Percentiles rank a stretch among this genome's conserved stretches.
phyloP scores from a whole-genome alignment of 2,113 vertebrate genomes.

The Gnathonemus echidnorhynchus region DNA sequence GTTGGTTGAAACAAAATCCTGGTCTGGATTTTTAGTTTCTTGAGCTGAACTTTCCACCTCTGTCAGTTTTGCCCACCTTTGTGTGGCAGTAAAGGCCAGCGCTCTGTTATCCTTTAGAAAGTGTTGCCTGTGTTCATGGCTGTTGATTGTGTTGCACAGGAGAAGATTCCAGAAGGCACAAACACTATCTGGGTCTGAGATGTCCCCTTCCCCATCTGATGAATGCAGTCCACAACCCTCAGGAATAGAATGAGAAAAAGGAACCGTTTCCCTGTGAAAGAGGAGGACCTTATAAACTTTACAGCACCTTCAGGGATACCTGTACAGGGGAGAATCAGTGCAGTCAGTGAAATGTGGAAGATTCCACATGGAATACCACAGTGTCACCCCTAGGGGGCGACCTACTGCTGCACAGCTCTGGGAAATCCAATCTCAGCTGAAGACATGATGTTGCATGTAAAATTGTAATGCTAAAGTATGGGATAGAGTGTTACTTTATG shows the following conservation, averaged over 20 bases:
- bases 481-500: not conserved
- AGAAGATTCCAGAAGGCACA: conserved; percentile 58
- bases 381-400: not conserved
- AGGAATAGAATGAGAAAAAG: not conserved
- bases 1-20: not conserved
- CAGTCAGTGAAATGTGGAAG: not conserved
- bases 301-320: not conserved
- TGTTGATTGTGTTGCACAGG: conserved; percentile 38
- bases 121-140: not conserved
- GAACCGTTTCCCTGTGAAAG: not conserved
- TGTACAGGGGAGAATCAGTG: not conserved
- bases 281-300: not conserved
- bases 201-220: not conserved
- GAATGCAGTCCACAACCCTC: not conserved
- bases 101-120: not conserved
- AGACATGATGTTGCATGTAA: not conserved
- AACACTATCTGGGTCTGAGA: conserved; percentile 65
- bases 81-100: not conserved
- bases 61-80: not conserved
- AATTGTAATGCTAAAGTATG: not conserved
- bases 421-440: not conserved
- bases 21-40: not conserved
- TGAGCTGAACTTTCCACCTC: not conserved
- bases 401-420: not conserved
- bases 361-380: not conserved